phyloP scores from a whole-genome alignment of 2,888 invertebrate genomes.

The Agrilus mali region DNA sequence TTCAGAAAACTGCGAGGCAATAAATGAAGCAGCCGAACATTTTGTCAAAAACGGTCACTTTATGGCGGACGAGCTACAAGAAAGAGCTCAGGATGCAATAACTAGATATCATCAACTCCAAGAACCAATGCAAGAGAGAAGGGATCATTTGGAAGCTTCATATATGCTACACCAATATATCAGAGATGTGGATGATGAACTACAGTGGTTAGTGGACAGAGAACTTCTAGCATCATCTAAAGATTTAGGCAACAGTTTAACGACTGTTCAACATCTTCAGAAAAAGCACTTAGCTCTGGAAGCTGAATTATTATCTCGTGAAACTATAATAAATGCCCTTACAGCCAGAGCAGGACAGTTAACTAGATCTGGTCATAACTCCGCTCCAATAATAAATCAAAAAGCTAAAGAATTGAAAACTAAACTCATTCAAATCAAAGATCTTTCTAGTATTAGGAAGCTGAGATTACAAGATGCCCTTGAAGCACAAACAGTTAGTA shows the following conservation, averaged over 20 bases:
- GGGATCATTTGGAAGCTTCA: conserved; percentile 88
- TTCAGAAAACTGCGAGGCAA: conserved; percentile 65
- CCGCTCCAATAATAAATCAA: conserved; percentile 57
- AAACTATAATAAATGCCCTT: conserved; percentile 67
- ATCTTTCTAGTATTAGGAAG: conserved; percentile 58
- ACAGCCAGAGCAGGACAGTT: conserved; percentile 64
- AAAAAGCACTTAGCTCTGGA: conserved; percentile 91
- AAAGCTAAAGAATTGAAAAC: conserved; percentile 54
- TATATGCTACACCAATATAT: conserved; percentile 78
- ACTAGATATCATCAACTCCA: conserved; percentile 49
- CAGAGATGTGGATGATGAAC: conserved; percentile 84
- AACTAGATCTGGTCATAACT: conserved; percentile 76
- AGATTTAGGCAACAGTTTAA: conserved; percentile 46
- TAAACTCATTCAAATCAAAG: conserved; percentile 57
- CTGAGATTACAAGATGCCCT: conserved; percentile 66
- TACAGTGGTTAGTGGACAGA: conserved; percentile 79
- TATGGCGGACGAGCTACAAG: conserved; percentile 75
- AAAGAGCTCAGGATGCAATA: conserved; percentile 53
- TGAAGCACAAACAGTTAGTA: conserved; percentile 63
- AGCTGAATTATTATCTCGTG: conserved; percentile 76
- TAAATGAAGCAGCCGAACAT: conserved; percentile 66
- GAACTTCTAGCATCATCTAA: conserved; percentile 56
- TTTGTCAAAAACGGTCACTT: conserved; percentile 76
- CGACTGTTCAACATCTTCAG: conserved; percentile 75
- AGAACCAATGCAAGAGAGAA: conserved; percentile 81